Conservation (phyloP, 2,113 vertebrate genomes). For the Laterallus jamaicensis region DNA sequence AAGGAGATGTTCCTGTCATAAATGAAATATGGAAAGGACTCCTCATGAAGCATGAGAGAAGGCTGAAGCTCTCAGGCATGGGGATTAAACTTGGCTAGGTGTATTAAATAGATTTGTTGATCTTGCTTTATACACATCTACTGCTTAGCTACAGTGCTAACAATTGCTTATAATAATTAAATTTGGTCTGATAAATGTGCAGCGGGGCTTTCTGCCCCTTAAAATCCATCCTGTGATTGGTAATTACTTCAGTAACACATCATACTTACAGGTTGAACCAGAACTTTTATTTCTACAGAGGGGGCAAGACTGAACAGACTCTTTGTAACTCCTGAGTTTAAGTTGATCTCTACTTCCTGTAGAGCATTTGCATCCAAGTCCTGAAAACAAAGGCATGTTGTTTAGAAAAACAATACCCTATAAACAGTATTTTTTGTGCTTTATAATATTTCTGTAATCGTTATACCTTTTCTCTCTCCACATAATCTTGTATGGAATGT, state of each 20-base stretch:
- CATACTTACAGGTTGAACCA: slow-evolving; percentile 45
- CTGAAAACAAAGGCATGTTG: slow-evolving; percentile 11
- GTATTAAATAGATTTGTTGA: not conserved
- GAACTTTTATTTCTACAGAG: not conserved
- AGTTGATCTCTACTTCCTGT: not conserved
- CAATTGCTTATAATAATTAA: not conserved
- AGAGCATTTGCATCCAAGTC: slow-evolving; percentile 33
- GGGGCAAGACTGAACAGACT: not conserved
- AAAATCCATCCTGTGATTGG: not conserved
- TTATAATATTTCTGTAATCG: not conserved
- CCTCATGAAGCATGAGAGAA: not conserved
- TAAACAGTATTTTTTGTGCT: not conserved
- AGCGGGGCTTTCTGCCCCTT: not conserved
- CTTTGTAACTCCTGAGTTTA: not conserved
- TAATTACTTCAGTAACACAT: not conserved
- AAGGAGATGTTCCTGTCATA: not conserved
- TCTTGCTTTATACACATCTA: not conserved
- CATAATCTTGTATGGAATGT: not conserved
- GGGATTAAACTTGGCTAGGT: not conserved
- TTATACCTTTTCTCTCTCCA: slow-evolving; percentile 37
- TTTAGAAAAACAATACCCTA: not conserved
- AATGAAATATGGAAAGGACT: not conserved
- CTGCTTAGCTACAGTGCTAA: not conserved
- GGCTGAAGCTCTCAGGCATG: accelerated
- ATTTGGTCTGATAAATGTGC: not conserved